Conservation (phyloP, 2,113 vertebrate genomes). For the Vidua chalybeata region DNA sequence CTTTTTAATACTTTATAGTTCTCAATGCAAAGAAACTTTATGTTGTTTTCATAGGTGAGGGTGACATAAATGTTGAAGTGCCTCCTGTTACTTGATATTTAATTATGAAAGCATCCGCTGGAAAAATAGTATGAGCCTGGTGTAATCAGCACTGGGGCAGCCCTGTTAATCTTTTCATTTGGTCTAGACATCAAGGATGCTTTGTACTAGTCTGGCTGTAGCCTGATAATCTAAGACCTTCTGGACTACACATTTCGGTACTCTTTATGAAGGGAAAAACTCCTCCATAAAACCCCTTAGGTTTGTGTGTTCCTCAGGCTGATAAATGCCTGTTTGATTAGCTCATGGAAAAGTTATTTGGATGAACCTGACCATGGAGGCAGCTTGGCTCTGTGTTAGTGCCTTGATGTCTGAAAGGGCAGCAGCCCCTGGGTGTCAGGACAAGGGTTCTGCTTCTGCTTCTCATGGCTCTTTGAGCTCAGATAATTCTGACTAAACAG, state of each 20-base stretch:
- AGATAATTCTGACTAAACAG: not conserved
- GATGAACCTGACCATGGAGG: not conserved
- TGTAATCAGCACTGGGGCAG: slow-evolving; percentile 19
- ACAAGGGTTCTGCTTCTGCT: not conserved
- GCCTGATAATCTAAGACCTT: slow-evolving; percentile 29
- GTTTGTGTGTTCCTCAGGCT: not conserved
- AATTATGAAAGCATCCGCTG: slow-evolving; percentile 45
- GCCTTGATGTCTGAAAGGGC: not conserved
- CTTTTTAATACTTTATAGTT: not conserved
- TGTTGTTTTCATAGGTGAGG: slow-evolving; percentile 24
- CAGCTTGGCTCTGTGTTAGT: not conserved
- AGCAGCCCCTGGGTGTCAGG: not conserved
- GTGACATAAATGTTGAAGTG: slow-evolving; percentile 14
- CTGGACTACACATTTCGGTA: not conserved
- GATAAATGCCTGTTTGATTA: not conserved
- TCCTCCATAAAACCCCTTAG: not conserved
- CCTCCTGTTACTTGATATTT: slow-evolving; percentile 38
- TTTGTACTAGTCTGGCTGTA: slow-evolving; percentile 25
- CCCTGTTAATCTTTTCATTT: slow-evolving; percentile 44
- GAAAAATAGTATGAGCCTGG: slow-evolving; percentile 11
- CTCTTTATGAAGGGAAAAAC: not conserved
- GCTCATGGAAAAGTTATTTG: slow-evolving; percentile 33
- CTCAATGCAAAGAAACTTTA: not conserved
- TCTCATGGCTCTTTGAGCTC: not conserved
- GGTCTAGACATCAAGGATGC: slow-evolving; percentile 50